These are phyloP conservation scores for Callipepla californica DNA, from an alignment of 2,113 vertebrate species.

Conservation along the genomic window DNA sequence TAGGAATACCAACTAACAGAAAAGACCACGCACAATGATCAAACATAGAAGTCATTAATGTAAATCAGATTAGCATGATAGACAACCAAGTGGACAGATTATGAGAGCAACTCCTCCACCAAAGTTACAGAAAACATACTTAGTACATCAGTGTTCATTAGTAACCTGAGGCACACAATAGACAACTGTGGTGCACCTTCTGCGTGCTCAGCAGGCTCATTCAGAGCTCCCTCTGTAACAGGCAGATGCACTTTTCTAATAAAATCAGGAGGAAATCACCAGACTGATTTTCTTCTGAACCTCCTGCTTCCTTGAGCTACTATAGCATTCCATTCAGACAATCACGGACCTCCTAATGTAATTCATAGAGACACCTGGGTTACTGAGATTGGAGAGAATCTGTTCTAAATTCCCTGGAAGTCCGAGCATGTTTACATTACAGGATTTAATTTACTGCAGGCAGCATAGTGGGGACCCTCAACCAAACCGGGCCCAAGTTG, in stretches of 20 bases:
- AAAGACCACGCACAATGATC: neutral
- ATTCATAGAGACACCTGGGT: neutral
- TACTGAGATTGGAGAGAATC: neutral
- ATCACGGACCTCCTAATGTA: neutral
- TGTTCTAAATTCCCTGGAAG: neutral
- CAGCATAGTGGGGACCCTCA: neutral
- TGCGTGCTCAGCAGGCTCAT: neutral
- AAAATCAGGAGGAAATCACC: constrained; percentile 8
- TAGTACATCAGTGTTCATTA: neutral
- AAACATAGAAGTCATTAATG: neutral
- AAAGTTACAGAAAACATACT: neutral
- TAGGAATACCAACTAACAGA: neutral
- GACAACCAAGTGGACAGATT: neutral
- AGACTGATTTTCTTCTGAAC: neutral
- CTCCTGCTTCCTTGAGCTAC: neutral
- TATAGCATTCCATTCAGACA: neutral
- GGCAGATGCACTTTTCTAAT: neutral
- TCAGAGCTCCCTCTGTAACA: neutral
- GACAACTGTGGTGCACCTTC: neutral
- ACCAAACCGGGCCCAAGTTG: neutral
- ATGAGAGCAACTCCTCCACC: neutral
- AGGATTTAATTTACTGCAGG: neutral
- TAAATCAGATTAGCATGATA: neutral
- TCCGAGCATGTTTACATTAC: neutral
- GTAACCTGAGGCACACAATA: neutral